Percentiles rank a stretch among this genome's conserved stretches.
phyloP scores from a whole-genome alignment of 2,797 vertebrate species.

The Tenualosa thibaudeaui region DNA sequence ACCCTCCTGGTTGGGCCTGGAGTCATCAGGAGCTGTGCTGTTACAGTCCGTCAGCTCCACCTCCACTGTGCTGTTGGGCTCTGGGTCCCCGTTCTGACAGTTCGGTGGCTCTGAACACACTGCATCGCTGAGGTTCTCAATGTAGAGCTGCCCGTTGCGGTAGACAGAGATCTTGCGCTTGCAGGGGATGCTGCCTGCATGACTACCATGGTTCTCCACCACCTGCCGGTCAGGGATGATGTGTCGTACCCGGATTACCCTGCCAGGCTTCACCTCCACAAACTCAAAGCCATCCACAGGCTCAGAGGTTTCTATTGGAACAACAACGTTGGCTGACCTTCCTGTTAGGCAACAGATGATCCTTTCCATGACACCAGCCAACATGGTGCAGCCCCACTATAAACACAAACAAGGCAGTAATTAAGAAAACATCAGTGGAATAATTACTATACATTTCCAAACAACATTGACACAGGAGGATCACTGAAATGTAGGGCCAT shows the following conservation, averaged over 20 bases:
- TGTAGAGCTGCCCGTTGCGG: conserved; percentile 88
- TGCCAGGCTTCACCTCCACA: conserved; percentile 92
- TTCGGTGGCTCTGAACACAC: conserved; percentile 74
- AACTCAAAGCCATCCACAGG: conserved; percentile 88
- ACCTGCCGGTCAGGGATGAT: conserved; percentile 66
- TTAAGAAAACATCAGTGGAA: not conserved
- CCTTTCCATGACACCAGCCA: conserved; percentile 85
- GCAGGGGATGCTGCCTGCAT: conserved; percentile 79
- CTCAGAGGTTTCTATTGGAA: conserved; percentile 83
- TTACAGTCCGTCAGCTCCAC: conserved; percentile 73
- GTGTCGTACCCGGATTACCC: conserved; percentile 86
- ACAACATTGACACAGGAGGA: not conserved
- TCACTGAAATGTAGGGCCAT: too few species aligned
- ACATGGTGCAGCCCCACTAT: conserved; percentile 75
- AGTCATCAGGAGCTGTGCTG: conserved; percentile 37
- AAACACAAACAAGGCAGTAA: conserved; percentile 5
- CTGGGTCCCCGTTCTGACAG: conserved; percentile 69
- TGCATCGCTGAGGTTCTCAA: conserved; percentile 86
- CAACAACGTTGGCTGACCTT: conserved; percentile 82
- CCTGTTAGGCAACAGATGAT: conserved; percentile 90
- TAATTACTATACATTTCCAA: not conserved
- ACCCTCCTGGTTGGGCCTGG: conserved; percentile 33
- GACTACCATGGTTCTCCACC: conserved; percentile 61
- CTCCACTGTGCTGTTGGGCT: conserved; percentile 70
- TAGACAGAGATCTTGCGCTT: conserved; percentile 90